Conservation (phyloP, 1,140 invertebrate genomes). For the Drosophila sucinea region DNA sequence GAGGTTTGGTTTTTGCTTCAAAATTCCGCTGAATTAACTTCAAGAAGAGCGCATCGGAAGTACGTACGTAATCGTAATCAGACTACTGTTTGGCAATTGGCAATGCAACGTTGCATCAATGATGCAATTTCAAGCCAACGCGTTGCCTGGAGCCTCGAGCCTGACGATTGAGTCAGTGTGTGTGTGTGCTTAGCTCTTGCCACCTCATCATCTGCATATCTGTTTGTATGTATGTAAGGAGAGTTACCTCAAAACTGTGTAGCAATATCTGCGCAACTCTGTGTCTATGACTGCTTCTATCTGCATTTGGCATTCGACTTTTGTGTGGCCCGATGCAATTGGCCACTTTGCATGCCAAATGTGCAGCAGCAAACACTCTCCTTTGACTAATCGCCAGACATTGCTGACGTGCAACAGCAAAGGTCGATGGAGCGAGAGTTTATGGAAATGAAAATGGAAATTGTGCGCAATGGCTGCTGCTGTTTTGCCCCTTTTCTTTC, state of each 20-base stretch:
- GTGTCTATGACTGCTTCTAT: conserved; percentile 1
- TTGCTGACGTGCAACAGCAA: conserved; percentile 3
- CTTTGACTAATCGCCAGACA: conserved; percentile 22
- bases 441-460: conserved; percentile 14
- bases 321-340: conserved; percentile 13
- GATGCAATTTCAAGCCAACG: conserved; percentile 10
- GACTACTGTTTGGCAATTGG: conserved; percentile 8
- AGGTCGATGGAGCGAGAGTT: not conserved
- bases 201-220: conserved; percentile 13
- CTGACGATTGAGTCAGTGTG: conserved; percentile 21
- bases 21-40: not conserved
- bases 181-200: conserved; percentile 17
- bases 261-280: not conserved
- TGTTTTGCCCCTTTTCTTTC: not conserved
- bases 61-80: conserved; percentile 2
- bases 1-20: not conserved
- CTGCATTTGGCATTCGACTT: conserved; percentile 20
- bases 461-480: conserved; percentile 18
- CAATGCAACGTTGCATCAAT: conserved; percentile 18
- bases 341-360: conserved; percentile 20
- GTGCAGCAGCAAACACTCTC: conserved; percentile 1
- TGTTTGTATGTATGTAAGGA: not conserved
- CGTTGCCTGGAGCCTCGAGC: conserved; percentile 28
- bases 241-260: conserved; percentile 10
- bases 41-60: no score